These are phyloP conservation scores for Sarotherodon lohbergeri DNA, from an alignment of 2,113 vertebrate genomes.

Conservation along the genomic window DNA sequence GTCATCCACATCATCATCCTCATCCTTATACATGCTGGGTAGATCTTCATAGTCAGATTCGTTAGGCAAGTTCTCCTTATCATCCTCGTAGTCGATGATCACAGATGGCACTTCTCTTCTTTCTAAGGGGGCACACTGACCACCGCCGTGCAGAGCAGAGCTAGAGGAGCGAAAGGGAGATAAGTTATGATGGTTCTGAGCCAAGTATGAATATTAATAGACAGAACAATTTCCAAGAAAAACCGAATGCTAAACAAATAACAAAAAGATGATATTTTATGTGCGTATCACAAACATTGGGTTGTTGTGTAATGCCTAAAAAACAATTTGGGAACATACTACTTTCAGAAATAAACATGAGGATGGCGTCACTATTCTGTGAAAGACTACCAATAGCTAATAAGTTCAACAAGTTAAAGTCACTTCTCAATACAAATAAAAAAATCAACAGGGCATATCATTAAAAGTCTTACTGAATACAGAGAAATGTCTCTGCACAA, in stretches of 20 bases:
- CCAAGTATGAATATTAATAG: not conserved
- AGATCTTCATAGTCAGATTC: constrained; percentile 92
- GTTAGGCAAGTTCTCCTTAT: constrained; percentile 97
- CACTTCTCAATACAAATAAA: not conserved
- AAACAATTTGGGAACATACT: not conserved
- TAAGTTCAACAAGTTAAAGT: not conserved
- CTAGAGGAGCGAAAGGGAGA: constrained; percentile 47
- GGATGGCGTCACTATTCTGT: not conserved
- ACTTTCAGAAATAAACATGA: not conserved
- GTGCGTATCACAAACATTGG: not conserved
- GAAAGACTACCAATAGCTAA: not conserved
- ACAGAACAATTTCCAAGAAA: not conserved
- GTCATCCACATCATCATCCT: constrained; percentile 86
- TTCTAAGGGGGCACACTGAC: constrained; percentile 81
- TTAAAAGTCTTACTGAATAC: not conserved
- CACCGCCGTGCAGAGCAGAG: constrained; percentile 81
- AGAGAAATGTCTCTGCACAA: not conserved
- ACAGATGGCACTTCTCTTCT: constrained; percentile 90
- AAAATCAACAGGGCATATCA: too few relatives aligned
- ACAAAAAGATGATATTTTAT: not conserved
- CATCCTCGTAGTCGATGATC: constrained; percentile 93
- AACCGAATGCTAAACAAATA: not conserved
- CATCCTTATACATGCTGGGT: constrained; percentile 88
- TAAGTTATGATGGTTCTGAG: not conserved
- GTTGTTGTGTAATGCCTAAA: not conserved